These are phyloP conservation scores for Cochlearius cochlearius DNA, from an alignment of 2,113 vertebrate genomes.

Conservation along the genomic window DNA sequence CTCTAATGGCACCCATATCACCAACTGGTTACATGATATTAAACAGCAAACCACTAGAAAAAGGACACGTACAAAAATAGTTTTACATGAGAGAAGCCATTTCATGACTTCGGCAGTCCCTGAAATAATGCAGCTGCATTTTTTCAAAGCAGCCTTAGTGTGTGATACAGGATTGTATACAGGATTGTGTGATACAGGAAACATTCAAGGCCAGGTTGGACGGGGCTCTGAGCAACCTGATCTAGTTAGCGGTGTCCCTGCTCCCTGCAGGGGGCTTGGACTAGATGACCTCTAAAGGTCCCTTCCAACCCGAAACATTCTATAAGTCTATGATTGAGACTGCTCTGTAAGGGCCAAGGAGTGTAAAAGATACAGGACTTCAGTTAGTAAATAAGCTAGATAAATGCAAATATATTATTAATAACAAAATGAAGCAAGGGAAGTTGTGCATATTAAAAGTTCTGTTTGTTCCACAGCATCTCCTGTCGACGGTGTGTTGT, in stretches of 20 bases:
- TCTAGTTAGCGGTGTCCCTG: too few relatives aligned
- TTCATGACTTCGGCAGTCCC: neutral
- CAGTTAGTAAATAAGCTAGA: neutral
- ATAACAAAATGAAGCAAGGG: neutral
- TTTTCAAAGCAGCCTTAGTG: neutral
- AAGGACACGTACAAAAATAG: neutral
- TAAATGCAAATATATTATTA: neutral
- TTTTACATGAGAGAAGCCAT: neutral
- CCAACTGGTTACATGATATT: neutral
- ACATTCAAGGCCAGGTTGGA: too few relatives aligned
- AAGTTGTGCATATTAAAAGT: neutral
- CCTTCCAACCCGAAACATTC: too few relatives aligned
- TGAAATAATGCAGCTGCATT: neutral
- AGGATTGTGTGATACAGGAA: too few relatives aligned
- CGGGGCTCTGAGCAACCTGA: too few relatives aligned
- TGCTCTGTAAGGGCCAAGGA: neutral
- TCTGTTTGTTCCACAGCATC: slow-evolving; percentile 59
- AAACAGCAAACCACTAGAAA: neutral
- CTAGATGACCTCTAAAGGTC: too few relatives aligned
- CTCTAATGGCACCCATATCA: neutral
- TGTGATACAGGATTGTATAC: neutral
- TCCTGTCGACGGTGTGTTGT: slow-evolving; percentile 78
- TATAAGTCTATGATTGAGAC: too few relatives aligned
- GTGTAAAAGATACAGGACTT: neutral
- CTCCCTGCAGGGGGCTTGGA: too few relatives aligned